Evolutionary conservation across 2,113 vertebrate species (phyloP), one percentile per base, ranked within the genome.

Genomic region (Hippocampus comes): DNA sequence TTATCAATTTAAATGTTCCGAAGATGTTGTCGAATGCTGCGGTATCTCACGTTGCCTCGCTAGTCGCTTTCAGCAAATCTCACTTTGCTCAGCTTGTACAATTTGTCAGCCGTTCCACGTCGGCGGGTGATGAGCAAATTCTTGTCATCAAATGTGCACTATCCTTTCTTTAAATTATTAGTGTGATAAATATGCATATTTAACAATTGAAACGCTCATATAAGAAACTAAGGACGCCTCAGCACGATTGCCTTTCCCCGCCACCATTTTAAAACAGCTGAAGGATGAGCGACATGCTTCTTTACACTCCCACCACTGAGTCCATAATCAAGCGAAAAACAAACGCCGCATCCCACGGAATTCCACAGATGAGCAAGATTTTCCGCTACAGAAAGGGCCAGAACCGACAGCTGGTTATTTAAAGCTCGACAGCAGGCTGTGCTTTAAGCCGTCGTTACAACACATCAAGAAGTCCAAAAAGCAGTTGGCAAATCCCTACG

Each of bases 321-420:
- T 10, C 42, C 65, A 67, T 21, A 27, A 56, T 56, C 18, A 12
- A 21, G 63, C 1, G 11, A 69, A 65, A 25, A 67, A 76, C 78
- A 86, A 76, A 85, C 77, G 78, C 69, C 75, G 73, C 69, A 46
- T 83, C 75, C 73, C 77, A 59, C 43, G 38, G 71, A 69, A 89
- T 75, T 84, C 81, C 85, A 64, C 67, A 69, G 79, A 86, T 30
- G 34, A 60, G 1, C 71, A 0, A 57, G 68, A 67, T 79, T 76
- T 76, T 67, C 68, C 71, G 59, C 66, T 38, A 42, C 57, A 67
- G 73, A 34, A 46, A 0, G 72, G 51, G 63, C 0, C 63, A 68
- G 2, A 67, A 67, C 65, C 4, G 65, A 82, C 83, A 87, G 86
- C 84, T 84, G 82, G 70, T 38, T 71, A 72, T 71, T 72, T 78